Base-by-base conservation (phyloP, 2,888 invertebrate genomes). In the Drosophila prolongata region DNA sequence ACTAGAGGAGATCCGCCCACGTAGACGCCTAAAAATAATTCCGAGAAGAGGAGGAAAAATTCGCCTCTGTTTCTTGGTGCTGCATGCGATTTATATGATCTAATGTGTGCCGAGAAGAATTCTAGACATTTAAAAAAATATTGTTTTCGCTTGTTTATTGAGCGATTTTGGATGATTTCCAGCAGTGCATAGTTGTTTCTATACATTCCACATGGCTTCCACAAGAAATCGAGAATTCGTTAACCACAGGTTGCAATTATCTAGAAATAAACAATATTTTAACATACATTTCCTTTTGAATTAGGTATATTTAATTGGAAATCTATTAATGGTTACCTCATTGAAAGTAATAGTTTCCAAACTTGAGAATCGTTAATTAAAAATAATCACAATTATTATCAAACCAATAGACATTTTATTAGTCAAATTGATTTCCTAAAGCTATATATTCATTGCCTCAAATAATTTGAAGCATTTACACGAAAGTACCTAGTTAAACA, bases 21-120 rank as follows among this genome's bases (percentile, higher is more conserved):
- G 85, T 75, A 67, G 57, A 57, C 52, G 46, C 59, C 83, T 84
- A 84, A 80, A 84, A 89, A 84, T 84, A 84, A 68, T 52, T 38
- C 10, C 19, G 34, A 34, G 38, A 37, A 46, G 11, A 11, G 16
- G 42, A 24, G 34, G 67, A 57, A 54, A 62, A 49, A 68, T 52
- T 54, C 47, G 52, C 42, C 47, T 56, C 62, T 34, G 37, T 58
- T 67, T 69, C 35, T 67, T 16, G 43, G 30, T 54, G 57, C 74
- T 79, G 86, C 77, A 80, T 49, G 61, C 80, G 52, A 14, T 67
- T 54, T 49, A 42, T 49, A 66, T 69, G 69, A 66, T 68, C 65
- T 69, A 66, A 66, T 68, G 69, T 66, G 65, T 66, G 65, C 69
- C 65, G 69, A 47, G 43, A 46, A 46, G 69, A 66, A 66, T 66